Percentiles rank a stretch among this genome's conserved stretches.
Conservation (phyloP, 2,888 invertebrate genomes). For the Ariolimax columbianus region DNA sequence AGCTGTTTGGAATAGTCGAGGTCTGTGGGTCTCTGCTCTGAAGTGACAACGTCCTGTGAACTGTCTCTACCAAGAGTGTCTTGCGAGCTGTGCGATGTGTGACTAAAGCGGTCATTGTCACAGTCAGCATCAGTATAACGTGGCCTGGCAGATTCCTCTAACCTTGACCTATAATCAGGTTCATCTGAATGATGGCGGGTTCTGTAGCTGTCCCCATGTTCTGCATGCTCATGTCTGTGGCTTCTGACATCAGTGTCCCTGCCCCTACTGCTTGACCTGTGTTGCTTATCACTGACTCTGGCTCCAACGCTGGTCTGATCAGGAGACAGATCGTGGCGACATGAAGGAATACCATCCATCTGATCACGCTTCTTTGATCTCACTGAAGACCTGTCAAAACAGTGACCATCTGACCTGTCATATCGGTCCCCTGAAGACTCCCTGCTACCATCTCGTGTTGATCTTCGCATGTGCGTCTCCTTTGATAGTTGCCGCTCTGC, state of each 20-base stretch:
- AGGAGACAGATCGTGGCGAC: background rate
- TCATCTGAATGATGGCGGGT: slow-evolving; percentile 20
- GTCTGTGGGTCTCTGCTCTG: background rate
- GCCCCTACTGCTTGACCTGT: slow-evolving; percentile 38
- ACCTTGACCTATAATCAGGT: slow-evolving; percentile 24
- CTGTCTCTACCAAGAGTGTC: slow-evolving; percentile 28
- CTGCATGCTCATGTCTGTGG: background rate
- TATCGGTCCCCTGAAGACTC: slow-evolving; percentile 19
- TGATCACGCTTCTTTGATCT: slow-evolving; percentile 37
- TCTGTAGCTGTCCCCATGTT: slow-evolving; percentile 18
- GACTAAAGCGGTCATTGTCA: slow-evolving; percentile 44
- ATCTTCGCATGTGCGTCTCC: slow-evolving; percentile 20
- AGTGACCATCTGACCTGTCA: slow-evolving; percentile 27
- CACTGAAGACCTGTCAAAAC: slow-evolving; percentile 29
- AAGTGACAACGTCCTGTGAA: background rate
- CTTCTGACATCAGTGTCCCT: background rate
- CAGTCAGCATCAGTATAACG: slow-evolving; percentile 38
- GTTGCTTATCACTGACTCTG: background rate
- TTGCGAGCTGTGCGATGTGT: slow-evolving; percentile 33
- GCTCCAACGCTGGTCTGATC: slow-evolving; percentile 14
- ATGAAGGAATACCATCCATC: slow-evolving; percentile 37
- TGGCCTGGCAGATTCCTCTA: slow-evolving; percentile 24
- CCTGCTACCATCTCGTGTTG: slow-evolving; percentile 36
- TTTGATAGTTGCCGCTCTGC: background rate
- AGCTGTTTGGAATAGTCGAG: background rate